Percentiles rank a stretch among this genome's conserved stretches.
These are phyloP conservation scores for Lagorchestes hirsutus DNA, from an alignment of 2,797 vertebrate genomes.

Conservation along the genomic window DNA sequence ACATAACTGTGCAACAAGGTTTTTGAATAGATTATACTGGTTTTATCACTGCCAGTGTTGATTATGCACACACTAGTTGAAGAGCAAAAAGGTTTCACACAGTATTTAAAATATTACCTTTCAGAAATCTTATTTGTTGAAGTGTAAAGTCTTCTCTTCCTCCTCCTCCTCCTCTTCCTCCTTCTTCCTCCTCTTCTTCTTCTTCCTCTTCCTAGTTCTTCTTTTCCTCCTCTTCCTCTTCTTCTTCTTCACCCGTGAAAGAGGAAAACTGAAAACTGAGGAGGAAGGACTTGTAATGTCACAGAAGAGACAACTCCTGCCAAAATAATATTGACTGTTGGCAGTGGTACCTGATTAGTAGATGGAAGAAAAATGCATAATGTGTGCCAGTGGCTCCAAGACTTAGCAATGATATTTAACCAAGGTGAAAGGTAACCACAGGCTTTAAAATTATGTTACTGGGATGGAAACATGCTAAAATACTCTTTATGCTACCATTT, in stretches of 20 bases:
- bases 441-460: conserved; percentile 36
- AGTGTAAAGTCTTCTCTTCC: background rate
- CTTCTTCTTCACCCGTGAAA: background rate
- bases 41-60: background rate
- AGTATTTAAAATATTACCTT: conserved; percentile 1
- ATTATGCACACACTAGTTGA: background rate
- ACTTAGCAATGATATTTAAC: conserved; percentile 24
- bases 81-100: background rate
- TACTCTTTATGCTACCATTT: conserved; percentile 16
- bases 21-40: background rate
- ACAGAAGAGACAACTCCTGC: conserved; percentile 15
- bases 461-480: background rate
- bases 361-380: conserved; percentile 12
- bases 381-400: background rate
- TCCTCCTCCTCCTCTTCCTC: too few relatives aligned
- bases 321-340: conserved; percentile 30
- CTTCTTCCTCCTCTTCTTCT: background rate
- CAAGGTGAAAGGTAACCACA: conserved; percentile 11
- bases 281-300: background rate
- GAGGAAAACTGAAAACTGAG: background rate
- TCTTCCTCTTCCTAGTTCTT: too few relatives aligned
- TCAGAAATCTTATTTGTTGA: conserved; percentile 24
- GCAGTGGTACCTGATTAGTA: conserved; percentile 2
- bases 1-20: background rate
- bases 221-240: background rate